These are phyloP conservation scores for Mesocricetus auratus DNA, from an alignment of 2,113 vertebrate species.

Conservation along the genomic window DNA sequence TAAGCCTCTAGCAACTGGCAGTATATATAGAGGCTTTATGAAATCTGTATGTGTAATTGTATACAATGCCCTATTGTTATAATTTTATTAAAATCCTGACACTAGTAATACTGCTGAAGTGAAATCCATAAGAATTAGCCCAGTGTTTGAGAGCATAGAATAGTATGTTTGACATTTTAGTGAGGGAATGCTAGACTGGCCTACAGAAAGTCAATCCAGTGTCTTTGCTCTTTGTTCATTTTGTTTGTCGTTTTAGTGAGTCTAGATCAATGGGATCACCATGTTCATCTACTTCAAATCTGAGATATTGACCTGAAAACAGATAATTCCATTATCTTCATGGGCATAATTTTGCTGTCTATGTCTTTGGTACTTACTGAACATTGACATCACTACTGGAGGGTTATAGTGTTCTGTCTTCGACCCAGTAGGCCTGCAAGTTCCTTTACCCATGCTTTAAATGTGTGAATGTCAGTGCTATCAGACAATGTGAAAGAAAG, in stretches of 20 bases:
- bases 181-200: not conserved
- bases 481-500: not conserved
- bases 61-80: not conserved
- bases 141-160: not conserved
- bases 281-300: not conserved
- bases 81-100: not conserved
- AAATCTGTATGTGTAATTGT: not conserved
- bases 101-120: not conserved
- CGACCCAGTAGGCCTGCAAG: not conserved
- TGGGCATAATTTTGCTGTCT: not conserved
- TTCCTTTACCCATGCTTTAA: not conserved
- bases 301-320: conserved; percentile 8
- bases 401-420: not conserved
- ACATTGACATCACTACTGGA: not conserved
- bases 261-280: not conserved
- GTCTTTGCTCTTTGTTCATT: not conserved
- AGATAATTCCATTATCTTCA: not conserved
- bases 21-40: not conserved
- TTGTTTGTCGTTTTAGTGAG: conserved; percentile 15
- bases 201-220: conserved; percentile 28
- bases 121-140: conserved; percentile 9
- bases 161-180: conserved; percentile 7
- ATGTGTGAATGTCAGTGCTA: no score
- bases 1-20: not conserved
- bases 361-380: not conserved